Percentiles rank a stretch among this genome's conserved stretches.
Conservation (phyloP, 35 echinoderm and acorn worm genomes). For the Apostichopus californicus region DNA sequence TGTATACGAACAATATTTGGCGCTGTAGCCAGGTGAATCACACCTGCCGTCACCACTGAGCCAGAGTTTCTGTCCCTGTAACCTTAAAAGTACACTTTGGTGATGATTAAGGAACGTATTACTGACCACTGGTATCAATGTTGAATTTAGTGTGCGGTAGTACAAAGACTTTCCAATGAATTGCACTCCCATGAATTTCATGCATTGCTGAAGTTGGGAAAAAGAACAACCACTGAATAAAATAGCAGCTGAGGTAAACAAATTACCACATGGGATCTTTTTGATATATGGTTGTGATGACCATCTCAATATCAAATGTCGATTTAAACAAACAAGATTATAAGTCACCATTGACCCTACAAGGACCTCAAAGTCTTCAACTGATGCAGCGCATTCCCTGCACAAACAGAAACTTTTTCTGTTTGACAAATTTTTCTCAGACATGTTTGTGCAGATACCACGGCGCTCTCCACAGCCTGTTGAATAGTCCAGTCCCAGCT, state of each 20-base stretch:
- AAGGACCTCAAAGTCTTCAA: too few relatives aligned
- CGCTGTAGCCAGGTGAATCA: too few relatives aligned
- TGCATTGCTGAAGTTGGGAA: not conserved
- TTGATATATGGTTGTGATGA: too few relatives aligned
- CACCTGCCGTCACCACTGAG: too few relatives aligned
- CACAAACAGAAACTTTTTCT: not conserved
- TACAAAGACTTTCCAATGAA: conserved; percentile 29
- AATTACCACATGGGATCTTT: conserved; percentile 43
- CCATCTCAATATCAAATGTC: too few relatives aligned
- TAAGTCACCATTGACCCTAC: too few relatives aligned
- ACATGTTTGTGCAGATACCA: conserved; percentile 37
- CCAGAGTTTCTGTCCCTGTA: not conserved
- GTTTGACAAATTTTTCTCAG: not conserved
- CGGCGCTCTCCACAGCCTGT: conserved; percentile 27
- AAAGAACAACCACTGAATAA: conserved; percentile 63
- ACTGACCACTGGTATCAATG: too few relatives aligned
- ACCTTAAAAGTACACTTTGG: conserved; percentile 33
- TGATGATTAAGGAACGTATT: not conserved
- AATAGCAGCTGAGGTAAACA: conserved; percentile 40
- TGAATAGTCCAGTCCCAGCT: conserved; percentile 34
- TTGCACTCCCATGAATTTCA: conserved; percentile 10
- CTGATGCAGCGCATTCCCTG: too few relatives aligned
- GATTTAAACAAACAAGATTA: too few relatives aligned
- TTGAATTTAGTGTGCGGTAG: too few relatives aligned
- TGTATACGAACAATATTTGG: not conserved